These are phyloP conservation scores for Meandrina meandrites DNA, from an alignment of 92 coral and sea anemone species.

Conservation along the genomic window DNA sequence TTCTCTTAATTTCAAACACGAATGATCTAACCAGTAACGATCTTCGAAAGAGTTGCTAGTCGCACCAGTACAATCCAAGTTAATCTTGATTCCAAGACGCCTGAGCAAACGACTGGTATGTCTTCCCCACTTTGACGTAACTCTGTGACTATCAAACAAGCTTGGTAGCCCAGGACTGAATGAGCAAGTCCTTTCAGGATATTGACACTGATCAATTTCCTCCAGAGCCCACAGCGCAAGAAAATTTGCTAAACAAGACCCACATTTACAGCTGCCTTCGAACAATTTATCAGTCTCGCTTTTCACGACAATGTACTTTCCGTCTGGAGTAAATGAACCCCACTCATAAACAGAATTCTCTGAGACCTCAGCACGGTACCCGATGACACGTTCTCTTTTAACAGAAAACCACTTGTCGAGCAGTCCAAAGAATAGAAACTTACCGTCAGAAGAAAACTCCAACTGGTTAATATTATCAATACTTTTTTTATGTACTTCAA, in stretches of 20 bases:
- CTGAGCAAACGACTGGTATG: no score
- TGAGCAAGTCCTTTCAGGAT: not conserved
- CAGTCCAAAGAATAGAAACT: conserved; percentile 38
- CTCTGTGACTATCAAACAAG: no score
- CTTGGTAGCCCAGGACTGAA: no score
- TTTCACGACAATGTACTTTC: not conserved
- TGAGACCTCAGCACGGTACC: conserved; percentile 18
- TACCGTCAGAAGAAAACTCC: conserved; percentile 40
- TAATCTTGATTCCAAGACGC: no score
- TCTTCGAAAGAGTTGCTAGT: no score
- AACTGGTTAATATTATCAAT: not conserved
- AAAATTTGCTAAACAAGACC: not conserved
- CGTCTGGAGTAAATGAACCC: not conserved
- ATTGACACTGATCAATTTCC: not conserved
- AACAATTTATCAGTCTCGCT: no score
- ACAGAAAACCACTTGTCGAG: conserved; percentile 44
- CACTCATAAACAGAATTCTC: conserved; percentile 1
- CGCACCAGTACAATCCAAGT: no score
- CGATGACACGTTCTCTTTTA: not conserved
- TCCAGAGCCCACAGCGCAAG: conserved; percentile 6
- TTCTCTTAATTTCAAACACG: not conserved
- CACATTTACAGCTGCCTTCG: not conserved
- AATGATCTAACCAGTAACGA: not conserved
- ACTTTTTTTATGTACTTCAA: not conserved
- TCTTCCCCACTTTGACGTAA: no score